Evolutionary conservation across 2,113 vertebrate species (phyloP).

Genomic region (Glareola pratincola): DNA sequence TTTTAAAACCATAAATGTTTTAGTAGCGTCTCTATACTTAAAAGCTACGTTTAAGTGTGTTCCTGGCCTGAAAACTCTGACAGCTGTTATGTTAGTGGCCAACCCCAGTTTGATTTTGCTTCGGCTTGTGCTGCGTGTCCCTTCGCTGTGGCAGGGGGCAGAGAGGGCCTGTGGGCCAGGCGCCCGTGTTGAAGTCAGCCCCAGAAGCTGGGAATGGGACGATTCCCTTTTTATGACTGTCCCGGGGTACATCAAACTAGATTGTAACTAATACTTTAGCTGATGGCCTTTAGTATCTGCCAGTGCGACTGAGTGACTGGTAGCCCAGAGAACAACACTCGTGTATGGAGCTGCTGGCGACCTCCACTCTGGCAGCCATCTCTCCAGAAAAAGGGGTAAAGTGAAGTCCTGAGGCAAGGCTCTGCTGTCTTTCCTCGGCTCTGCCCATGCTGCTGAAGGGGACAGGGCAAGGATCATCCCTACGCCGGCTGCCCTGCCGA

Average conservation of each 20-base stretch:
- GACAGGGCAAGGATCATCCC: not conserved
- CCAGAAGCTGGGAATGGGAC: not conserved
- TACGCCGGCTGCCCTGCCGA: accelerated
- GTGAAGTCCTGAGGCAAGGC: not conserved
- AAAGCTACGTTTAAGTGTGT: not conserved
- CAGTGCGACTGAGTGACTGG: not conserved
- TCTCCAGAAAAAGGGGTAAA: not conserved
- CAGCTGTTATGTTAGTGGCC: accelerated
- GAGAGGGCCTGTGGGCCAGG: accelerated
- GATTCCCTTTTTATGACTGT: not conserved
- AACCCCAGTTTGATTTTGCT: not conserved
- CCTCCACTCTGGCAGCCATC: not conserved
- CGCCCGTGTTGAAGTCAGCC: not conserved
- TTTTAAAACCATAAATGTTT: not conserved
- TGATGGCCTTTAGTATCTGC: not conserved
- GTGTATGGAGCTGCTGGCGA: not conserved
- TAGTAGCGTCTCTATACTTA: not conserved
- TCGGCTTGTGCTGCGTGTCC: not conserved
- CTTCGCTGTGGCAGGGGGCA: not conserved
- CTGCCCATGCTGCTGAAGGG: not conserved
- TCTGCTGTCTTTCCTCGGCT: not conserved
- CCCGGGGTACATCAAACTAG: not conserved
- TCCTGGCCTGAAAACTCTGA: not conserved
- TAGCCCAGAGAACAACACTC: not conserved
- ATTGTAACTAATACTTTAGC: accelerated